Conservation (phyloP, 1,140 invertebrate species). For the Drosophila nebulosa region DNA sequence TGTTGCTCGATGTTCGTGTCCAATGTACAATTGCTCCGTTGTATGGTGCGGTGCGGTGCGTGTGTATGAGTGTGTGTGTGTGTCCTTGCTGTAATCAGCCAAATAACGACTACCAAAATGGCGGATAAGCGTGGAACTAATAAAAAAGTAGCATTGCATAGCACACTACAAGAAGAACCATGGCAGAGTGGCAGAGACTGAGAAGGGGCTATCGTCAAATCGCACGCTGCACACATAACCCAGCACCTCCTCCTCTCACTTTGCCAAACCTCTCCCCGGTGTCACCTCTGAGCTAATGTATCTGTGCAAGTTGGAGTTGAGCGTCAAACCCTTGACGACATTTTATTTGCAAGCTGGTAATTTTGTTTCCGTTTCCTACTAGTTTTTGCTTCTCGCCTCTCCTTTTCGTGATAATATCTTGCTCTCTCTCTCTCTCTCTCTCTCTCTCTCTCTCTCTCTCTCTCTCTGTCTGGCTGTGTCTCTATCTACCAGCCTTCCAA, state of each 20-base stretch:
- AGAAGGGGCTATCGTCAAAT: background rate
- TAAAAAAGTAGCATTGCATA: conserved; percentile 69
- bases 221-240: conserved; percentile 54
- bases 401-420: too few species aligned
- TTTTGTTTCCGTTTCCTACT: conserved; percentile 69
- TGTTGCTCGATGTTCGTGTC: conserved; percentile 4
- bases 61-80: conserved; percentile 2
- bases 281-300: conserved; percentile 28
- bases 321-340: conserved; percentile 72
- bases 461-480: background rate
- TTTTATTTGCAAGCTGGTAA: conserved; percentile 75
- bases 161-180: conserved; percentile 8
- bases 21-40: conserved; percentile 9
- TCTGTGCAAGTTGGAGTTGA: conserved; percentile 54
- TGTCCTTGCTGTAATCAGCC: conserved; percentile 73
- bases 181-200: background rate
- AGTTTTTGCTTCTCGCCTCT: conserved; percentile 42
- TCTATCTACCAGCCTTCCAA: conserved; percentile 3
- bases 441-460: background rate
- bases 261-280: background rate
- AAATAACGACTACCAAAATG: conserved; percentile 72
- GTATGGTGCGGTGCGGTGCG: too few species aligned
- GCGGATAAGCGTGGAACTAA: conserved; percentile 72
- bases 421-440: background rate
- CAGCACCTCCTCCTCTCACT: background rate